phyloP scores from a whole-genome alignment of 2,888 invertebrate species.

The Axea sp. region DNA sequence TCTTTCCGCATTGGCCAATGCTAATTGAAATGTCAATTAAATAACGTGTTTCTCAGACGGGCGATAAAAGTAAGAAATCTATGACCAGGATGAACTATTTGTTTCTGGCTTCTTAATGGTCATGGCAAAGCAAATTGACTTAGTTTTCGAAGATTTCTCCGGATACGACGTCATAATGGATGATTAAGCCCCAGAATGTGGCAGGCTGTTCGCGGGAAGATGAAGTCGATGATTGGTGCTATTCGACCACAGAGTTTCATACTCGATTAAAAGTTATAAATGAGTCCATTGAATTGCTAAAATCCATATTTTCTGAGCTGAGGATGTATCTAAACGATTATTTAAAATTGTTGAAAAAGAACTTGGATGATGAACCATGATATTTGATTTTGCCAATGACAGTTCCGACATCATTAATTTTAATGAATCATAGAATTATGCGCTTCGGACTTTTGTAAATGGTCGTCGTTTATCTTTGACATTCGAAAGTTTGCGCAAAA shows the following conservation, averaged over 20 bases:
- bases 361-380: conserved; percentile 17
- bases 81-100: conserved; percentile 30
- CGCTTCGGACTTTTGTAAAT: conserved; percentile 23
- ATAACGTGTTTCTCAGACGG: background rate
- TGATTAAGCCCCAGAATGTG: conserved; percentile 60
- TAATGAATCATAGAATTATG: conserved; percentile 44
- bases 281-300: conserved; percentile 67
- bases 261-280: conserved; percentile 77
- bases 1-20: background rate
- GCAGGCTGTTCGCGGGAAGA: conserved; percentile 43
- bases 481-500: conserved; percentile 11
- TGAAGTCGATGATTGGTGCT: conserved; percentile 67
- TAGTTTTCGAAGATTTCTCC: conserved; percentile 60
- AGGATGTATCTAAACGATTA: conserved; percentile 33
- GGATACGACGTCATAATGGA: conserved; percentile 63
- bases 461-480: conserved; percentile 27
- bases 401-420: conserved; percentile 34
- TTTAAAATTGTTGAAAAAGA: conserved; percentile 23
- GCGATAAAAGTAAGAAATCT: conserved; percentile 23
- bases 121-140: conserved; percentile 47
- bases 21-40: conserved; percentile 40
- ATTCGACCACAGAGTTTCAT: conserved; percentile 70
- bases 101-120: conserved; percentile 38
- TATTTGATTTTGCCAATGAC: conserved; percentile 35
- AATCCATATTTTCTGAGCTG: conserved; percentile 38